Evolutionary conservation across 2,113 vertebrate species (phyloP), one percentile per base, ranked within the genome.

Genomic region (Petroica traversi): DNA sequence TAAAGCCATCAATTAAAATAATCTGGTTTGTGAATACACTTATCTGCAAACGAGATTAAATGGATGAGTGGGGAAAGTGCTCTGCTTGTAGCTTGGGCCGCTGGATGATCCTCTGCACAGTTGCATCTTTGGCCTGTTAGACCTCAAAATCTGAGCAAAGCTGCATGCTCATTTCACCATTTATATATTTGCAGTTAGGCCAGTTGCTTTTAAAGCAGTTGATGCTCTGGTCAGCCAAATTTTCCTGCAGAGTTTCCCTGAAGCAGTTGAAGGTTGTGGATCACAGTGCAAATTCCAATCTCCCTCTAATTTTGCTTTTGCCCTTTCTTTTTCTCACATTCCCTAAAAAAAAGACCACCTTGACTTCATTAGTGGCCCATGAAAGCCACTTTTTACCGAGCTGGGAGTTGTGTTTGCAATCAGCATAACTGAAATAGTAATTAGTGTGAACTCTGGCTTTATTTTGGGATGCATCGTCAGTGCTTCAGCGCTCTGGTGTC

Each of bases 381-480:
- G 46, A 46, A 69, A 61, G 76, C 63, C 22, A 5, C 45, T 79
- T 29, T 31, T 85, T 25, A 31, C 45, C 11, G 18, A 59, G 72
- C 84, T 89, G 83, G 51, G 90, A 88, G 67, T 66, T 63, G 7
- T 2, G 61, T 88, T 92, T 90, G 92, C 93, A 62, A 11, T 92
- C 91, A 41, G 57, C 1, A 6, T 67, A 82, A 68, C 95, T 74
- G 93, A 90, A 96, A 94, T 87, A 92, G 88, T 93, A 74, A 92
- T 96, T 93, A 88, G 55, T 15, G 69, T 92, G 95, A 93, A 73
- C 57, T 1, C 64, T 54, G 45, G 85, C 96, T 96, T 94, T 97
- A 96, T 97, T 97, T 97, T 97, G 43, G 92, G 91, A 48, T 40
- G 48, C 31, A 15, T 93, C 45, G 86, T 97, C 97, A 97, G 93